A percentile compares a stretch with the other conserved stretches of the same genome.
Evolutionary conservation across 2,888 invertebrate genomes (phyloP).

Genomic region (Drosophila parthenogenetica): DNA sequence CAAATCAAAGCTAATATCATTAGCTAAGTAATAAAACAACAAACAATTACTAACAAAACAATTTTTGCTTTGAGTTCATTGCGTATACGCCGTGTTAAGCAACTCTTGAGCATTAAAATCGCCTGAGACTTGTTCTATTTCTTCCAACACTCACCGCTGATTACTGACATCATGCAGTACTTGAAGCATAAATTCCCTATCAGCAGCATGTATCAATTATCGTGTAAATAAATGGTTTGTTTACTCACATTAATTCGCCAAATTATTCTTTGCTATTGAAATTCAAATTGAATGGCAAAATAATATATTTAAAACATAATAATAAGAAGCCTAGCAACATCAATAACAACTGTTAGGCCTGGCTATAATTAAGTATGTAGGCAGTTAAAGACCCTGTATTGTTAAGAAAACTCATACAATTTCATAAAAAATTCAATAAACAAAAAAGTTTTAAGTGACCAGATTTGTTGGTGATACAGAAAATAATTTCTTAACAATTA

Average conservation of each 20-base stretch:
- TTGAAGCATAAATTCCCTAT: background rate
- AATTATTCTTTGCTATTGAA: constrained; percentile 21
- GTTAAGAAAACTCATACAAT: too few relatives aligned
- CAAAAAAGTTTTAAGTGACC: too few relatives aligned
- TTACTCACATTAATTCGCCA: constrained; percentile 17
- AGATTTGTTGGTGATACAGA: too few relatives aligned
- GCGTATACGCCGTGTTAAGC: background rate
- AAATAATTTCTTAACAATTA: too few relatives aligned
- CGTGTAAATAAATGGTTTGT: constrained; percentile 10
- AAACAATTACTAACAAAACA: background rate
- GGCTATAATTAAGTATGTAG: background rate
- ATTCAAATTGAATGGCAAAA: constrained; percentile 23
- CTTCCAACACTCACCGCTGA: background rate
- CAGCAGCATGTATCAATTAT: constrained; percentile 14
- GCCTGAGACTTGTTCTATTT: background rate
- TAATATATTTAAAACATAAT: constrained; percentile 6
- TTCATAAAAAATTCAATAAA: too few relatives aligned
- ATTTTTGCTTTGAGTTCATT: background rate
- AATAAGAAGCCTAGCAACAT: constrained; percentile 41
- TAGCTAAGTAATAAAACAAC: background rate
- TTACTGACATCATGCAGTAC: background rate
- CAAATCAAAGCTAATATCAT: background rate
- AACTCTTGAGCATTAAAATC: background rate
- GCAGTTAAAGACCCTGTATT: background rate
- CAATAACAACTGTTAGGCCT: background rate